These are phyloP conservation scores for Gopherus flavomarginatus DNA, from an alignment of 2,113 vertebrate species.

Conservation along the genomic window DNA sequence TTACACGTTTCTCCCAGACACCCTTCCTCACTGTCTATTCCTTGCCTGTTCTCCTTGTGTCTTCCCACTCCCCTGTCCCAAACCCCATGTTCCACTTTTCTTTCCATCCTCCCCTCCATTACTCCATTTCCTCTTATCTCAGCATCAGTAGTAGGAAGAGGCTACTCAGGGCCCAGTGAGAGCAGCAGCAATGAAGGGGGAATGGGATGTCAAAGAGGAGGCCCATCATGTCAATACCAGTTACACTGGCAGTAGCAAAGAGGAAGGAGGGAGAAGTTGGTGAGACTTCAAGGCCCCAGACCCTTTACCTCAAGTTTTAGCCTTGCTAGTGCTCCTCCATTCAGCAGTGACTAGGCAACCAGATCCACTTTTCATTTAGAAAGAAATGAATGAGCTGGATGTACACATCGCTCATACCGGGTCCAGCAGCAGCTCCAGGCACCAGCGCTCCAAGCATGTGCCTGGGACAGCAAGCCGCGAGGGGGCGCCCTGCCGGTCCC, in stretches of 20 bases:
- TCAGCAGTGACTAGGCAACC: neutral
- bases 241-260: neutral
- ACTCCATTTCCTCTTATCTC: neutral
- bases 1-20: neutral
- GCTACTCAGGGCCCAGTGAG: neutral
- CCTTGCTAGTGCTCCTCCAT: neutral
- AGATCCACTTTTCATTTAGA: neutral
- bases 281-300: neutral
- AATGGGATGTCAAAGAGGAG: neutral
- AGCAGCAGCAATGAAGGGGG: neutral
- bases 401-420: neutral
- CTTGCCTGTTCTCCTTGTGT: neutral
- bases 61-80: neutral
- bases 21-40: neutral
- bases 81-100: neutral
- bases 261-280: neutral
- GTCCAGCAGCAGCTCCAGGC: neutral
- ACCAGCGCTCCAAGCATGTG: no score
- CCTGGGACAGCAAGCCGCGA: no score
- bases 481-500: no score
- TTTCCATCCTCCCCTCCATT: neutral
- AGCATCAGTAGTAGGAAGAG: neutral
- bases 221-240: neutral
- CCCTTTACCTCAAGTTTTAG: neutral
- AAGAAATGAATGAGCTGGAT: neutral